Conservation (phyloP, 2,888 invertebrate species). For the Orthosia gothica region DNA sequence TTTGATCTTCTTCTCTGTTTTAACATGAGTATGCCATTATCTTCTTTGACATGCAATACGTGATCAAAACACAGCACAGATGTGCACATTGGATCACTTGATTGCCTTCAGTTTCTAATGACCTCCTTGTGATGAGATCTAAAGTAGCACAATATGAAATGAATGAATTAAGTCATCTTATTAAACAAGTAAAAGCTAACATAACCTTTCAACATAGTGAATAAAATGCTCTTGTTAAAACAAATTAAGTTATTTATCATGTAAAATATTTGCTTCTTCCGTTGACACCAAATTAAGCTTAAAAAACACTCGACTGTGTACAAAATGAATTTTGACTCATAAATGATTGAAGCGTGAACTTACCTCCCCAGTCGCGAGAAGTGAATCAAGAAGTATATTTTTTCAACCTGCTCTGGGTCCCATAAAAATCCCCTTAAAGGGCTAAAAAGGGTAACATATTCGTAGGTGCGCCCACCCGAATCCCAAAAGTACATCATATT, state of each 20-base stretch:
- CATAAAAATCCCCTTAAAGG: constrained; percentile 51
- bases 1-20: background rate
- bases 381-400: constrained; percentile 48
- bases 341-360: constrained; percentile 45
- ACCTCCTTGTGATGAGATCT: background rate
- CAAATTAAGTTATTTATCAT: background rate
- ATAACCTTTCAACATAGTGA: background rate
- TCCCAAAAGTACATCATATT: constrained; percentile 39
- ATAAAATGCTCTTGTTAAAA: background rate
- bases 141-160: background rate
- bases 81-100: background rate
- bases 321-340: constrained; percentile 29
- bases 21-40: constrained; percentile 12
- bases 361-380: constrained; percentile 29
- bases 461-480: constrained; percentile 22
- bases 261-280: constrained; percentile 28
- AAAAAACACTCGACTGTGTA: constrained; percentile 10
- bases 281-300: constrained; percentile 5
- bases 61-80: constrained; percentile 1
- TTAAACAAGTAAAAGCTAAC: background rate
- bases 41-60: constrained; percentile 19
- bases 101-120: background rate
- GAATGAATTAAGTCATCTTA: background rate
- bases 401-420: constrained; percentile 48
- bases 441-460: constrained; percentile 56